Base-by-base conservation (phyloP, 2,797 vertebrate genomes). In the Lithobates pipiens region DNA sequence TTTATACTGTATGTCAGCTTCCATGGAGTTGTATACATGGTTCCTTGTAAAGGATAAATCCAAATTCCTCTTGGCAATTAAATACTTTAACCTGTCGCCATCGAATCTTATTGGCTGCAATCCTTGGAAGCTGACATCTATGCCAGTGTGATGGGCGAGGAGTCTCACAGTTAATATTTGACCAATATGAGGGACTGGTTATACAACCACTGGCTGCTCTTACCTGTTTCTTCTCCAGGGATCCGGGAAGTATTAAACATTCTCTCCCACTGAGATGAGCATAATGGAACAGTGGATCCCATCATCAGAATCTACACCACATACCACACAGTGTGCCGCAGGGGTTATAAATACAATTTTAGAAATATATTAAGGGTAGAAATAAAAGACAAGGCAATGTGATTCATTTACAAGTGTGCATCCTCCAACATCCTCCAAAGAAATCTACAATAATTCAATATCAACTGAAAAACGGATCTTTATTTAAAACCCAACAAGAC, bases 211-310 rank as follows among this genome's bases (percentile, higher is more conserved):
- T 39, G 42, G 67, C 34, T 63, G 88, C 88, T 93, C 98, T 96
- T 96, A 99, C 98, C 98, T 94, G 97, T 95, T 89, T 99, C 97
- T 89, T 95, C 91, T 89, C 98, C 96, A 0, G 98, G 98, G 88
- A 97, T 85, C 74, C 98, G 95, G 80, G 95, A 96, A 18, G 98
- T 97, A 89, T 99, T 99, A 94, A 98, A 99, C 96, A 98, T 96
- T 80, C 97, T 94, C 91, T 99, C 98, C 97, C 98, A 99, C 93
- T 99, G 98, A 90, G 97, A 96, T 15, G 98, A 99, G 92, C 98
- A 99, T 90, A 99, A 96, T 0, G 98, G 98, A 90, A 99, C 93
- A 76, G 95, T 96, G 91, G 97, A 97, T 84, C 95, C 96, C 97
- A 98, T 39, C 91, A 99, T 95, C 91, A 94, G 96, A 90, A 97